Evolutionary conservation across 2,888 invertebrate species (phyloP), one percentile per base, ranked within the genome.

Genomic region (Anthophora plumipes): DNA sequence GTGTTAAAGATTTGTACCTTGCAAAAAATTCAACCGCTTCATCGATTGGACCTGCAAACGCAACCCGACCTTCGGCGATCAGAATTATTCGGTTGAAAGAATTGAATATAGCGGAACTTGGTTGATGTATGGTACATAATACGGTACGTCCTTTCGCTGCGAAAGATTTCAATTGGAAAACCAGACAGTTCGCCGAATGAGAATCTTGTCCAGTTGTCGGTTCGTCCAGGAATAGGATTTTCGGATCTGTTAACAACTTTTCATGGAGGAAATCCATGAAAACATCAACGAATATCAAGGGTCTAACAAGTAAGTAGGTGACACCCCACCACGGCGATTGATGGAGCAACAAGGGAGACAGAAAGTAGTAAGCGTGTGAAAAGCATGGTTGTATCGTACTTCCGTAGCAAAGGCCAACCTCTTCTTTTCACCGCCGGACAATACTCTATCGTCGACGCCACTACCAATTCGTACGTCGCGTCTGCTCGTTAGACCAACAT

Each of bases 121-220:
- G 98, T 94, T 99, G 98, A 93, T 99, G 99, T 87, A 99, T 98
- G 25, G 98, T 98, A 92, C 98, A 98, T 72, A 98, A 94, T 50
- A 99, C 96, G 0, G 98, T 98, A 93, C 97, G 97, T 22, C 98
- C 97, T 85, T 96, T 95, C 2, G 95, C 95, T 0, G 97, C 96
- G 92, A 97, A 95, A 81, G 94, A 94, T 41, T 96, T 95, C 89
- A 97, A 95, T 67, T 97, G 95, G 8, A 95, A 94, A 73, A 97
- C 96, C 74, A 99, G 94, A 91, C 97, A 97, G 91, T 97, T 97
- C 0, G 99, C 99, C 91, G 98, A 98, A 90, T 96, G 98, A 0
- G 98, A 98, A 93, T 99, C 99, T 73, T 97, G 93, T 0, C 99
- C 98, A 0, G 98, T 98, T 0, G 99, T 99, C 9, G 99, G 99